phyloP scores from a whole-genome alignment of 37 sponge, comb jelly and placozoan genomes.

The Spongilla lacustris region DNA sequence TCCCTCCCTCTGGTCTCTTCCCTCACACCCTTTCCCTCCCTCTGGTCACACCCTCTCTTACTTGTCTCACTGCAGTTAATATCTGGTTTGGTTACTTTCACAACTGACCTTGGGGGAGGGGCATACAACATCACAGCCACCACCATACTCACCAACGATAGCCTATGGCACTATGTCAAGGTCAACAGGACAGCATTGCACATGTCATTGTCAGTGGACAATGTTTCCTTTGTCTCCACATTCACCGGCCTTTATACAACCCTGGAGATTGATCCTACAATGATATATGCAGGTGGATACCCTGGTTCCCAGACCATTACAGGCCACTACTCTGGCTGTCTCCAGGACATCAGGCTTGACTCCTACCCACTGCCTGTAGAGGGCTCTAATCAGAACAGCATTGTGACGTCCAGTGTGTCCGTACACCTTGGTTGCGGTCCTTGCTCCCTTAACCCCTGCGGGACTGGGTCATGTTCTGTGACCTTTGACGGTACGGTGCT shows the following conservation, averaged over 20 bases:
- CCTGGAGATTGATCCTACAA: slow-evolving; percentile 23
- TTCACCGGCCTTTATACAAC: slow-evolving; percentile 26
- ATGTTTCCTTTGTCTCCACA: neutral
- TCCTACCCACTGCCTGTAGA: slow-evolving; percentile 32
- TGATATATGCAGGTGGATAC: slow-evolving; percentile 53
- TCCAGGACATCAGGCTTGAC: slow-evolving; percentile 59
- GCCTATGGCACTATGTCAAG: slow-evolving; percentile 38
- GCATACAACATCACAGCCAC: neutral
- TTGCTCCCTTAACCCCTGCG: slow-evolving; percentile 61
- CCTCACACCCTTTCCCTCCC: neutral
- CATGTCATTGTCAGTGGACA: slow-evolving; percentile 28
- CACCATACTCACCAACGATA: slow-evolving; percentile 2
- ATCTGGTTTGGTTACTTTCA: slow-evolving; percentile 15
- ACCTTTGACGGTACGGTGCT: neutral
- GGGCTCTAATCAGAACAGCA: slow-evolving; percentile 45
- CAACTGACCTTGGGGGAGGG: slow-evolving; percentile 41
- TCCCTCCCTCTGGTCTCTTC: no score
- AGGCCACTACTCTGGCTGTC: slow-evolving; percentile 35
- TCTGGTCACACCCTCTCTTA: neutral
- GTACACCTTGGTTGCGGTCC: neutral
- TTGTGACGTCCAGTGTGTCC: slow-evolving; percentile 23
- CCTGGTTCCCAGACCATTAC: neutral
- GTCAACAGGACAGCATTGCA: slow-evolving; percentile 24
- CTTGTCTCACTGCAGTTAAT: slow-evolving; percentile 9
- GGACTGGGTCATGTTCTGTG: slow-evolving; percentile 31